Evolutionary conservation across 2,888 invertebrate species (phyloP).

Genomic region (Micropterix aruncella): DNA sequence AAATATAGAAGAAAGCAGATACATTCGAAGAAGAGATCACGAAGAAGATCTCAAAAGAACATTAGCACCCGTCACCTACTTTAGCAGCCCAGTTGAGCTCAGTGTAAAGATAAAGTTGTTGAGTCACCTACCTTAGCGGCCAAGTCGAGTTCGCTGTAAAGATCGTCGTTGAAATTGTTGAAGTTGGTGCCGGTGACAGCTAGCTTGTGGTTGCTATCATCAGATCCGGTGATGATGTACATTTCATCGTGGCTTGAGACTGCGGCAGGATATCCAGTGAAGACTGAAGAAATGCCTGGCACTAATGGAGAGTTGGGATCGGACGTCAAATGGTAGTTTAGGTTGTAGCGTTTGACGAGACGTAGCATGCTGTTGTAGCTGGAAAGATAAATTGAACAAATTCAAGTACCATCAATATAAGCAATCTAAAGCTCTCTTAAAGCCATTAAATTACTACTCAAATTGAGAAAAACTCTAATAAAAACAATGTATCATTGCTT

Average conservation of each 20-base stretch:
- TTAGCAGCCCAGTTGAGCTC: too few species aligned
- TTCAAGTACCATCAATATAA: too few species aligned
- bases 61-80: too few species aligned
- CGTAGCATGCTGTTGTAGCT: constrained; percentile 72
- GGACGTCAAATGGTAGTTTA: constrained; percentile 52
- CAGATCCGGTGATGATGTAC: constrained; percentile 48
- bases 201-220: constrained; percentile 33
- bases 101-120: too few species aligned
- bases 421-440: too few species aligned
- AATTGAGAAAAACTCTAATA: too few species aligned
- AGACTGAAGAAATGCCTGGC: constrained; percentile 54
- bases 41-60: too few species aligned
- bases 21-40: too few species aligned
- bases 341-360: constrained; percentile 71
- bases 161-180: constrained; percentile 53
- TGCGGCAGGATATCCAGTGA: constrained; percentile 76
- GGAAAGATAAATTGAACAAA: constrained; percentile 14
- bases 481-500: too few species aligned
- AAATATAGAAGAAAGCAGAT: too few species aligned
- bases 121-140: constrained; percentile 35
- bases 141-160: constrained; percentile 56
- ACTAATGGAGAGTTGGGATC: constrained; percentile 33
- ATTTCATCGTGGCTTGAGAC: constrained; percentile 74
- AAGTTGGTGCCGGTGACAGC: constrained; percentile 67
- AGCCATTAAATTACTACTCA: too few species aligned